Conservation (phyloP, 2,113 vertebrate species). For the Gobiocypris rarus region DNA sequence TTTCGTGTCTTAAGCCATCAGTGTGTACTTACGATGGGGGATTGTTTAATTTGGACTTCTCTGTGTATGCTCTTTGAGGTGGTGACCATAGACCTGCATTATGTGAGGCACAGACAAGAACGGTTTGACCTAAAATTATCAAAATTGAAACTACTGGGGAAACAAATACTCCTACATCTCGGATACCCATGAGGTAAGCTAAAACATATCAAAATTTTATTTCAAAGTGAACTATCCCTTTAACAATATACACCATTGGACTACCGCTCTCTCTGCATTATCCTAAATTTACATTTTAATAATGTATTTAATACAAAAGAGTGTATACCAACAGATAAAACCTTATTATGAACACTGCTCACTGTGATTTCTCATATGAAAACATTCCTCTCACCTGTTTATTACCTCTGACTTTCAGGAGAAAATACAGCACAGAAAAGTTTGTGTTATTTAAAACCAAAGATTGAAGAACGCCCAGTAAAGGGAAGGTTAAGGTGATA, state of each 20-base stretch:
- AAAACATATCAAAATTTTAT: no score
- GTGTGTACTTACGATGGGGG: no score
- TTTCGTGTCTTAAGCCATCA: no score
- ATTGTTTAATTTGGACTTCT: no score
- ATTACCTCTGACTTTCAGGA: background rate
- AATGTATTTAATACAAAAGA: background rate
- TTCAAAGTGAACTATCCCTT: no score
- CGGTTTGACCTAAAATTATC: no score
- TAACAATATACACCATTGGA: background rate
- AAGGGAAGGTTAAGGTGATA: background rate
- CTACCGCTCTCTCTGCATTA: background rate
- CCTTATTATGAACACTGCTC: background rate
- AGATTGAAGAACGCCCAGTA: background rate
- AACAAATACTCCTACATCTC: no score
- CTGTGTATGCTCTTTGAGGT: no score
- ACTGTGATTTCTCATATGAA: background rate
- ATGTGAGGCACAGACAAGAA: no score
- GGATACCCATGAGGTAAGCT: no score
- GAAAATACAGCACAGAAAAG: background rate
- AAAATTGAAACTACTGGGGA: no score
- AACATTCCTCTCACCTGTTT: background rate
- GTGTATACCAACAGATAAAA: background rate
- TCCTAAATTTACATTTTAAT: background rate
- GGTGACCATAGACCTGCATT: no score
- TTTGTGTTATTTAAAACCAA: background rate